Base-by-base conservation (phyloP, 2,888 invertebrate genomes). In the Balanococcus diminutus region DNA sequence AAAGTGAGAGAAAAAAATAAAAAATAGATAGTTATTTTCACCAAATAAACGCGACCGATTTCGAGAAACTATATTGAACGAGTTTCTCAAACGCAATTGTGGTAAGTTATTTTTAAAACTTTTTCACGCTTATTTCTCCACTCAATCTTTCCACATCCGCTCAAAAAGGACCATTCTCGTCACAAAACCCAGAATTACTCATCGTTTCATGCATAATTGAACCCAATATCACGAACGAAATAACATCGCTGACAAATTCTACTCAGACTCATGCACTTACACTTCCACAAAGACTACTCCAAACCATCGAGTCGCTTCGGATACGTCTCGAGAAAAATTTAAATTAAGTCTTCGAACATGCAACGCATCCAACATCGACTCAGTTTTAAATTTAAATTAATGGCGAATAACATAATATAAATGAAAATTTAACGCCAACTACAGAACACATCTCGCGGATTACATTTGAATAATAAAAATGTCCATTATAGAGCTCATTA, bases 381-480 rank as follows among this genome's bases (percentile, higher is more conserved):
- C 28, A 2, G 61, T 67, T 67, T 28, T 75, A 75, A 75, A 75
- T 75, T 75, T 75, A 75, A 75, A 75, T 75, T 75, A 75, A 75
- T 75, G 75, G 75, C 75, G 75, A 75, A 32, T 75, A 32, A 75
- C 19, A 16, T 75, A 75, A 75, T 75, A 28, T 67, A 75, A 75
- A 75, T 75, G 75, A 75, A 75, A 75, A 75, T 75, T 75, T 31
- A 75, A 75, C 75, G 28, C 19, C 75, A 36, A 75, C 22, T 22
- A 25, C 67, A 67, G 28, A 67, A 25, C 28, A 75, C 75, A 32
- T n/a, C 32, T 16, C 67, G 4, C 22, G 75, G 32, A 75, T 75
- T 75, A 75, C 75, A 75, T 75, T 75, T 75, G 75, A 75, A 75
- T 75, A 75, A 75, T 75, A 75, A 75, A 75, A 75, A 75, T 75